Evolutionary conservation across 2,888 invertebrate genomes (phyloP).

Genomic region (Drymonia ruficornis): DNA sequence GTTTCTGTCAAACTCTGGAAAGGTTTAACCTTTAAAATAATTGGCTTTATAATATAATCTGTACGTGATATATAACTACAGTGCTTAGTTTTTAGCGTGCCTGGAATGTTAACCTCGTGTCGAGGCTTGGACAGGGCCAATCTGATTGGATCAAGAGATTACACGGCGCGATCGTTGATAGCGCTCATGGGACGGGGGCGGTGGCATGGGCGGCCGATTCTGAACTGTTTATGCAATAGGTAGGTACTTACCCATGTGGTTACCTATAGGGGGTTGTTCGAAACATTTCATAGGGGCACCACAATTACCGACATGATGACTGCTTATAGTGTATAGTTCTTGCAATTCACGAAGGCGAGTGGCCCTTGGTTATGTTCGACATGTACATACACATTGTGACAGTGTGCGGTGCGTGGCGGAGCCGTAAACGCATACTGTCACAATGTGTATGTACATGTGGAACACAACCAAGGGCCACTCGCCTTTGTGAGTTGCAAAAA

Average conservation of each 20-base stretch:
- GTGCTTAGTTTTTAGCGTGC: constrained; percentile 23
- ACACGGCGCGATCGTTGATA: constrained; percentile 51
- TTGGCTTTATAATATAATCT: background rate
- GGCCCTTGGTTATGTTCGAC: too few relatives aligned
- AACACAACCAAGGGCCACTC: too few relatives aligned
- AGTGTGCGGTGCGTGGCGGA: too few relatives aligned
- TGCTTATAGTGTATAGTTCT: constrained; percentile 2
- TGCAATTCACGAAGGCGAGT: too few relatives aligned
- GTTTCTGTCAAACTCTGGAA: background rate
- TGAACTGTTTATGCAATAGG: constrained; percentile 7
- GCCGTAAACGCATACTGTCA: too few relatives aligned
- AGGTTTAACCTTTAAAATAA: background rate
- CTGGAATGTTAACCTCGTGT: constrained; percentile 38
- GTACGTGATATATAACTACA: constrained; percentile 1
- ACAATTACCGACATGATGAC: background rate
- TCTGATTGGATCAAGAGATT: constrained; percentile 62
- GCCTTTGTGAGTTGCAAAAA: too few relatives aligned
- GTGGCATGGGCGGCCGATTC: constrained; percentile 16
- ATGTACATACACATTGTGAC: too few relatives aligned
- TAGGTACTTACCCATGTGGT: too few relatives aligned
- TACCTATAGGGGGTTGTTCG: background rate
- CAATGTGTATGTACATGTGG: too few relatives aligned
- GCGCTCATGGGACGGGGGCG: constrained; percentile 23
- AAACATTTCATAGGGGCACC: too few relatives aligned
- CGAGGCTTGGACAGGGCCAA: constrained; percentile 39